A percentile compares a stretch with the other conserved stretches of the same genome.
Conservation (phyloP, 1,140 invertebrate genomes). For the Gonioctena quinquepunctata region DNA sequence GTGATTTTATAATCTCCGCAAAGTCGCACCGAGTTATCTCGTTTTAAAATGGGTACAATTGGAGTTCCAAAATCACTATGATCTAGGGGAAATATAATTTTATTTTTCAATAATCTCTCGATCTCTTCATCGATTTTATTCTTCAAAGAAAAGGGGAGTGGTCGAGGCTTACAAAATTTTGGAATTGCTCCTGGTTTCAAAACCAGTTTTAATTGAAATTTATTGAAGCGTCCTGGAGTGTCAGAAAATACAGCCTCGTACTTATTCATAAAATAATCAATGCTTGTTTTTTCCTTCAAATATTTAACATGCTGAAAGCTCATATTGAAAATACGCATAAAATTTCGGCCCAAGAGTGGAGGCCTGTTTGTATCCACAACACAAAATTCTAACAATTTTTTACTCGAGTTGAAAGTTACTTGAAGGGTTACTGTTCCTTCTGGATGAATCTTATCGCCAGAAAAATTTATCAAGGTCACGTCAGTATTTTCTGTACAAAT, state of each 20-base stretch:
- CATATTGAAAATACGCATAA: not conserved
- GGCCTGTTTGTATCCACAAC: not conserved
- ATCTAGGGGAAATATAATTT: constrained; percentile 44
- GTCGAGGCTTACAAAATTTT: not conserved
- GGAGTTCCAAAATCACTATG: constrained; percentile 39
- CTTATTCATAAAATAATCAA: not conserved
- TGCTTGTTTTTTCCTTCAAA: not conserved
- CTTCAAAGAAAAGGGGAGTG: not conserved
- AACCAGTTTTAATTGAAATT: not conserved
- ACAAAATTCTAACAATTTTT: not conserved
- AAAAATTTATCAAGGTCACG: not conserved
- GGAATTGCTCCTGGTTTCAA: not conserved
- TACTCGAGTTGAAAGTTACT: not conserved
- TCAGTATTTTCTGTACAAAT: not conserved
- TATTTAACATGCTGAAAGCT: not conserved
- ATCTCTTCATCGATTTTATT: not conserved
- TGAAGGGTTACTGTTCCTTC: not conserved
- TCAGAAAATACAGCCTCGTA: not conserved
- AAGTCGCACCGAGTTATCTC: constrained; percentile 44
- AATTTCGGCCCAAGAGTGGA: not conserved
- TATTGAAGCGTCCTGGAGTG: not conserved
- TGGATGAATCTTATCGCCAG: not conserved
- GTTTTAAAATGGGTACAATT: constrained; percentile 58
- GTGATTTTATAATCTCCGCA: constrained; percentile 42
- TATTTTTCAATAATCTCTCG: not conserved